Base-by-base conservation (phyloP, 2,797 vertebrate species). In the Catamblyrhynchus diadema region DNA sequence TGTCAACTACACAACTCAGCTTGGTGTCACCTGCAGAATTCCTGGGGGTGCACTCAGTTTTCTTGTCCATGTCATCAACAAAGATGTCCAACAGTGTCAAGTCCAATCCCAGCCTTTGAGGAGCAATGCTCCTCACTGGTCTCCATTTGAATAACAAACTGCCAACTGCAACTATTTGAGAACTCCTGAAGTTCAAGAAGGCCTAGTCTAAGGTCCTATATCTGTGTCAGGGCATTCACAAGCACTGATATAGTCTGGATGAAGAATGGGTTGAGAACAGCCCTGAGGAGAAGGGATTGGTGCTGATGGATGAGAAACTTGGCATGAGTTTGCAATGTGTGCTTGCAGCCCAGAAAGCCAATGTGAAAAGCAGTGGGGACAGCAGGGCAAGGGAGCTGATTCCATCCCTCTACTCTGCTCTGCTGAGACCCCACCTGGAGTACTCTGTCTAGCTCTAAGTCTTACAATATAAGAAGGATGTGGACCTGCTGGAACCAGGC, bases 281-380 rank as follows among this genome's bases (percentile, higher is more conserved):
- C 14, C 39, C 11, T 17, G n/a, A 65, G 19, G 37, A 57, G 24
- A 57, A 65, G 28, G 11, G 15, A 16, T 30, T 21, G 21, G 9
- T 47, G 17, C 32, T 70, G 28, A 1, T 65, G 16, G 8, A 25
- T n/a, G 44, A n/a, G n/a, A 65, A 80, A 14, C 6, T 30, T 65
- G 11, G 5, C 19, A 28, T 3, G 23, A 65, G 41, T 16, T 9
- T 5, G 17, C 19, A 57, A 17, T 15, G 17, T 47, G 30, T 0
- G 0, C 12, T 69, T 47, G 33, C 41, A 61, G 14, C n/a, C n/a
- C 59, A 33, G 28, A 87, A 59, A 80, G n/a, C 44, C 51, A 57
- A 0, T 14, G 17, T 73, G 20, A n/a, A 50, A 64, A 35, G 13
- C 28, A 37, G 27, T 0, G 0, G 6, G 27, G 15, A 19, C 10